phyloP scores from a whole-genome alignment of 2,888 invertebrate species.

The Agriopis leucophaearia region DNA sequence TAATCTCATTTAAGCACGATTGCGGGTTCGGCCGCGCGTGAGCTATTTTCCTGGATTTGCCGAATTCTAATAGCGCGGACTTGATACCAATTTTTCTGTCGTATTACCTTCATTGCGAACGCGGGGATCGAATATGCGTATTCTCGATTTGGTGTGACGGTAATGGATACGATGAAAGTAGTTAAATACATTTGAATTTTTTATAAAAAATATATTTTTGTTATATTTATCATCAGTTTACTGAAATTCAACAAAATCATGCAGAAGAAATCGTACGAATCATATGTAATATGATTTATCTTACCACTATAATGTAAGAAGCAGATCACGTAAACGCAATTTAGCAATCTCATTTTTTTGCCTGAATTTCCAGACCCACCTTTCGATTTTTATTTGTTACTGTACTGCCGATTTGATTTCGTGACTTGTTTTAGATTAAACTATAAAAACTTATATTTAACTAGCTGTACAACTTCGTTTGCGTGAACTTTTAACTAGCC shows the following conservation, averaged over 20 bases:
- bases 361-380: constrained; percentile 5
- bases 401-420: constrained; percentile 6
- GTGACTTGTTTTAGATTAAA: constrained; percentile 10
- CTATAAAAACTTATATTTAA: neutral
- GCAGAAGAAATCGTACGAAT: too few relatives aligned
- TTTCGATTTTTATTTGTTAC: neutral
- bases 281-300: neutral
- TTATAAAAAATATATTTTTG: neutral
- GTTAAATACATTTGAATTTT: neutral
- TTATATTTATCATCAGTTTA: neutral
- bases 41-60: constrained; percentile 58
- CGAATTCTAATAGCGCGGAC: constrained; percentile 50
- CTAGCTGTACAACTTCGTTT: too few relatives aligned
- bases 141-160: constrained; percentile 1
- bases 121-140: constrained; percentile 28
- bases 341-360: constrained; percentile 14
- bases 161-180: constrained; percentile 1
- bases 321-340: constrained; percentile 18
- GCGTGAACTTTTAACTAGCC: too few relatives aligned
- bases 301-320: constrained; percentile 2
- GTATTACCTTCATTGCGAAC: constrained; percentile 46
- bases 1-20: constrained; percentile 69
- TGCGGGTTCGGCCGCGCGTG: constrained; percentile 59
- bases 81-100: constrained; percentile 49
- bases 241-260: too few relatives aligned